Conservation (phyloP, 2,888 invertebrate genomes). For the Melieria picta region DNA sequence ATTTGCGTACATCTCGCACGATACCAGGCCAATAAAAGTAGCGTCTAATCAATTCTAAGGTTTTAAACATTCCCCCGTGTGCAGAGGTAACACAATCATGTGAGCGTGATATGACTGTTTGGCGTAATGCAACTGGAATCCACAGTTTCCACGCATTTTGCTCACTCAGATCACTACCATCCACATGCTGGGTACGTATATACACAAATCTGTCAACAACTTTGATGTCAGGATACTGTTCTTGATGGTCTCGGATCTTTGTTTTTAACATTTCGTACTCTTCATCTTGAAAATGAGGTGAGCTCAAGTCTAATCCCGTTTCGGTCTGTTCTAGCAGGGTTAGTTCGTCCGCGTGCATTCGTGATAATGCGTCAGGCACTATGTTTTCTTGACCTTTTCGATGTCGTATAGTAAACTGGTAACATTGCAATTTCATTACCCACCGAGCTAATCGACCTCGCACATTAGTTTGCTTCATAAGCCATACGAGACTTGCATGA, state of each 20-base stretch:
- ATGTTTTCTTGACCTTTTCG: no score
- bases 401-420: no score
- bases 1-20: no score
- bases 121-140: constrained; percentile 18
- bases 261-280: constrained; percentile 3
- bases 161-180: constrained; percentile 12
- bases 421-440: no score
- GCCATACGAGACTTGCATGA: no score
- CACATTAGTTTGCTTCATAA: no score
- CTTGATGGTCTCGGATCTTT: not conserved
- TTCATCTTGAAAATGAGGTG: constrained; percentile 2
- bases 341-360: no score
- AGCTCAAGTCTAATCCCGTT: not conserved
- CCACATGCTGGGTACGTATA: constrained; percentile 19
- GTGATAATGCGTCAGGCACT: no score
- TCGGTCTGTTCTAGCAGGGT: no score
- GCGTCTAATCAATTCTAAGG: no score
- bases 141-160: constrained; percentile 31
- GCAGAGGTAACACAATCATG: constrained; percentile 19
- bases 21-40: no score
- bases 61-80: constrained; percentile 24
- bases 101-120: not conserved
- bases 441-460: no score
- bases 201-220: constrained; percentile 26
- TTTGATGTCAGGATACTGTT: constrained; percentile 29